Evolutionary conservation across 2,797 vertebrate genomes (phyloP), one percentile per base, ranked within the genome.

Genomic region (Phaenicophaeus curvirostris): DNA sequence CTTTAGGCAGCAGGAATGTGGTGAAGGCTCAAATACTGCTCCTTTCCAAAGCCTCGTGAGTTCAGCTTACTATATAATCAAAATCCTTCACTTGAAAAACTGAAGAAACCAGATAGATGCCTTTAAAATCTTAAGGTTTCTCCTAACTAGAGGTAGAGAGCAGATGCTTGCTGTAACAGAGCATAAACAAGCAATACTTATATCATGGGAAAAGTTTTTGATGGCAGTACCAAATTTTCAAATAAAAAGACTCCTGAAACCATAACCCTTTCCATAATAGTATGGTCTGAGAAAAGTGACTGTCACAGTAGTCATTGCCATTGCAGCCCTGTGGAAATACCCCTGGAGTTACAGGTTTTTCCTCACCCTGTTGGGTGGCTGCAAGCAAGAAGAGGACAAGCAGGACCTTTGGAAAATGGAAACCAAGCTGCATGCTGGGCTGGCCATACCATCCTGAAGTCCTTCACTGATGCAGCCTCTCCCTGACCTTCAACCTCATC

Each of bases 401-500:
- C 30, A 33, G 74, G 14, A 13, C 58, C 74, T 20, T 21, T n/a
- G 74, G 20, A 3, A 18, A 13, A 2, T 2, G 28, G 44, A 5
- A 8, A 16, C 23, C 0, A 1, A 5, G 15, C 42, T 50, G 18
- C 1, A 5, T 16, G 54, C 58, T 2, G 0, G 3, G 20, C 41
- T 20, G 23, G 30, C 15, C 51, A 20, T 28, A 23, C 44, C 2
- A 6, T 28, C 31, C 50, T 9, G 24, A 28, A 37, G 24, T 17
- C 9, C 37, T 11, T 25, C 17, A 3, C 13, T 0, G 3, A 11
- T 0, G 1, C 21, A 8, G 9, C 31, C n/a, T 50, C 63, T 37
- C 37, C 25, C 11, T 23, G 11, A 1, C 18, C 39, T 7, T 6
- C 54, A 54, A 61, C n/a, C n/a, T 30, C 37, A 10, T 2, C 16